Evolutionary conservation across 2,888 invertebrate genomes (phyloP), one percentile per base, ranked within the genome.

Genomic region (Agrilus biguttatus): DNA sequence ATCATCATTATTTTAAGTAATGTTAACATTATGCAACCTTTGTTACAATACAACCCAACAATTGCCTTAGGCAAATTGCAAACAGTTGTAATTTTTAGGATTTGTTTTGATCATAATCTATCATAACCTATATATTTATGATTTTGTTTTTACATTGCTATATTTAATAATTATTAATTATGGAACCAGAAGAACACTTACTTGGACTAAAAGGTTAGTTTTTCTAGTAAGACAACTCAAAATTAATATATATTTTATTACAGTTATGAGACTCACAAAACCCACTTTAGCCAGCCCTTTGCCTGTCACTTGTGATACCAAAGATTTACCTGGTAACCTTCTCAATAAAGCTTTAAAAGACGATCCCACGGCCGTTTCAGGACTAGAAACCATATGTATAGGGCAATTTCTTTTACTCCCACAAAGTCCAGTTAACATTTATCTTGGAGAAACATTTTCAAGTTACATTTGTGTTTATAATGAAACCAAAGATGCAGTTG

Each of bases 391-490:
- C 0, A 69, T 87, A 42, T 78, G 82, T n/a, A 74, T 86, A 42
- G 92, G 93, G 2, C 89, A 93, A 58, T 88, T 93, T 62, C 72
- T 97, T 57, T 72, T 95, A 44, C 69, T 97, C 41, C 97, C 97
- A 12, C 96, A 96, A 70, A 92, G 89, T 63, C 96, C 97, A 68
- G 96, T 96, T 5, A 96, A 92, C 62, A 95, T 98, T 55, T 97
- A 96, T 65, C 72, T 98, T 37, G 98, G 95, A 14, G 97, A 98
- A 73, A 96, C 93, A 12, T 97, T 98, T 69, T 89, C 96, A 2
- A 93, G 96, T 63, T 96, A 95, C 62, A 83, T 98, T 46, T 93
- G 92, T 68, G 89, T 97, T 42, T 92, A 95, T 60, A 97, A 97
- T 71, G 92, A 95, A 65, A 91, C 92, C 38, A 77, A 78, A 48